These are phyloP conservation scores for Trachymyrmex cornetzi DNA, from an alignment of 1,140 invertebrate genomes.

Conservation along the genomic window DNA sequence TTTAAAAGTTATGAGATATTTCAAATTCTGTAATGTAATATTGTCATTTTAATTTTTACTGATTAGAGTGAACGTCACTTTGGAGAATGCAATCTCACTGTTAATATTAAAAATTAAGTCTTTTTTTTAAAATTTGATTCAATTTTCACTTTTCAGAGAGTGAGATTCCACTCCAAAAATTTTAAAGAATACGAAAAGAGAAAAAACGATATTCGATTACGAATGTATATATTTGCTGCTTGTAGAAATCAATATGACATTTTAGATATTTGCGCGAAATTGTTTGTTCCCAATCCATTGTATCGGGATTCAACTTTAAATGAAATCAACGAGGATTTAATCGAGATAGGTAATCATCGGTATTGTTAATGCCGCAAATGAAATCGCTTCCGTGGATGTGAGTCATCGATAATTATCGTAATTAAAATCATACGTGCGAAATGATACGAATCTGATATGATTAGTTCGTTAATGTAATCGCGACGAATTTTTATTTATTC, in stretches of 20 bases:
- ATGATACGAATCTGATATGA: slow-evolving; percentile 58
- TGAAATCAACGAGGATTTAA: slow-evolving; percentile 69
- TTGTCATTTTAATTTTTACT: background rate
- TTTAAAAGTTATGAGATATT: too few relatives aligned
- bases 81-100: too few relatives aligned
- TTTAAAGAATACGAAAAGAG: too few relatives aligned
- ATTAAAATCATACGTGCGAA: slow-evolving; percentile 64
- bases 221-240: background rate
- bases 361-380: slow-evolving; percentile 68
- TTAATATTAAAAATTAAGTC: too few relatives aligned
- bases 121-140: too few relatives aligned
- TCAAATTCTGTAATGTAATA: background rate
- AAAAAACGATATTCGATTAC: slow-evolving; percentile 8
- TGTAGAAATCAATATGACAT: slow-evolving; percentile 50
- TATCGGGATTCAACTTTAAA: slow-evolving; percentile 53
- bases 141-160: too few relatives aligned
- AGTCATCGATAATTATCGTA: slow-evolving; percentile 59
- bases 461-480: slow-evolving; percentile 53
- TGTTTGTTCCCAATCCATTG: slow-evolving; percentile 46
- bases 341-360: slow-evolving; percentile 56
- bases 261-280: slow-evolving; percentile 53
- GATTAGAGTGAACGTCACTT: too few relatives aligned
- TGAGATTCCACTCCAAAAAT: too few relatives aligned
- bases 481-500: slow-evolving; percentile 46
- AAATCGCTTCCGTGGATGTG: slow-evolving; percentile 50